Evolutionary conservation across 2,888 invertebrate species (phyloP).

Genomic region (Strigamia maritima): DNA sequence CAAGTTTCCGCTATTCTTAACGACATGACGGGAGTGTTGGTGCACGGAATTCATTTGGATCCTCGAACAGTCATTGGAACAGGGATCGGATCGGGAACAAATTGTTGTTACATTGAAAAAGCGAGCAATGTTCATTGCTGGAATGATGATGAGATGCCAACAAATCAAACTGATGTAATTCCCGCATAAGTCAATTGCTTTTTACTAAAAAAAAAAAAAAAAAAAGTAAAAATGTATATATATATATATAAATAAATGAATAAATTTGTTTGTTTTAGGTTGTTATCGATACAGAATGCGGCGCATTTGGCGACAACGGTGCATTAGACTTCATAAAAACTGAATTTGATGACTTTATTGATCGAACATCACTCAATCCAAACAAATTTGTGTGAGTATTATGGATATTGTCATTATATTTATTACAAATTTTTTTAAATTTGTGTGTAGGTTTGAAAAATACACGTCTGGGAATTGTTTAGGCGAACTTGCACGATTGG

Average conservation of each 20-base stretch:
- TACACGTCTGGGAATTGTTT: slow-evolving; percentile 76
- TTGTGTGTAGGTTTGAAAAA: slow-evolving; percentile 68
- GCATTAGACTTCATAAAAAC: slow-evolving; percentile 72
- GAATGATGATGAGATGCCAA: slow-evolving; percentile 46
- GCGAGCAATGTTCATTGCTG: slow-evolving; percentile 69
- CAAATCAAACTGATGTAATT: background rate
- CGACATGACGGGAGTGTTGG: slow-evolving; percentile 67
- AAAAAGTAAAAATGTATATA: too few species aligned
- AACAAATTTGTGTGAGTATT: background rate
- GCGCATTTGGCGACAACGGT: slow-evolving; percentile 79
- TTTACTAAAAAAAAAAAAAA: too few species aligned
- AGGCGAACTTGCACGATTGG: slow-evolving; percentile 67
- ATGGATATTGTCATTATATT: background rate
- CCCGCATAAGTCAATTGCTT: too few species aligned
- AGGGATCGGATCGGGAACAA: slow-evolving; percentile 67
- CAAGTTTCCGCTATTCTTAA: slow-evolving; percentile 72
- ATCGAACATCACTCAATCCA: slow-evolving; percentile 59
- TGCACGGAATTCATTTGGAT: slow-evolving; percentile 68
- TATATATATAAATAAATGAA: background rate
- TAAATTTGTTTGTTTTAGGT: slow-evolving; percentile 53
- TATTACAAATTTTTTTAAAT: slow-evolving; percentile 33
- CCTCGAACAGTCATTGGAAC: slow-evolving; percentile 64
- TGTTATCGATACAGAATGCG: slow-evolving; percentile 76
- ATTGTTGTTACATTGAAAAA: slow-evolving; percentile 75
- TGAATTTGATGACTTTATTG: slow-evolving; percentile 67